phyloP scores from a whole-genome alignment of 2,113 vertebrate species.

The Polyodon spathula region DNA sequence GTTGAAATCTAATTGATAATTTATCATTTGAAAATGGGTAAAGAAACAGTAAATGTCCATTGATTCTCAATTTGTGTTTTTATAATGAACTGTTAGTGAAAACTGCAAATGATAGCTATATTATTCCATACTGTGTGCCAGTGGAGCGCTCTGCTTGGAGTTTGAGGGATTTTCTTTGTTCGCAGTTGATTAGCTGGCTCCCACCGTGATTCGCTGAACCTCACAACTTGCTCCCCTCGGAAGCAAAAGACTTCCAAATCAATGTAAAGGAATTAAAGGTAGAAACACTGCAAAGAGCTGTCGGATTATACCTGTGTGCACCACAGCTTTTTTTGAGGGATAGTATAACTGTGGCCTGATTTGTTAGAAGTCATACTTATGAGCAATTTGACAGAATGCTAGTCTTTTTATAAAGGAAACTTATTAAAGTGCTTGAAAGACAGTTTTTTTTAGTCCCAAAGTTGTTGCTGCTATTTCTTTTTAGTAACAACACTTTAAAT shows the following conservation, averaged over 20 bases:
- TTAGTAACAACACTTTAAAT: no score
- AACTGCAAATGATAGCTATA: constrained; percentile 1
- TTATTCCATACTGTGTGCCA: constrained; percentile 5
- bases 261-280: not conserved
- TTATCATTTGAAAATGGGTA: constrained; percentile 76
- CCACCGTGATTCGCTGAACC: constrained; percentile 16
- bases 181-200: constrained; percentile 26
- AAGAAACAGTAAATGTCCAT: constrained; percentile 54
- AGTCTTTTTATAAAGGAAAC: no score
- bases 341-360: no score
- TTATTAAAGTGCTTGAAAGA: no score
- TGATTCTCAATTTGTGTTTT: constrained; percentile 19
- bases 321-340: no score
- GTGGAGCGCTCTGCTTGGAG: constrained; percentile 4
- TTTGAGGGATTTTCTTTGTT: constrained; percentile 20
- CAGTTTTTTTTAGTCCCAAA: no score
- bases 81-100: constrained; percentile 9
- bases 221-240: no score
- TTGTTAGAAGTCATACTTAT: no score
- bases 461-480: no score
- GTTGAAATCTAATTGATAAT: constrained; percentile 98
- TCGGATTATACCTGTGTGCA: no score
- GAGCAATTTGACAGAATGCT: no score
- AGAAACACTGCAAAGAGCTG: no score
- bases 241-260: not conserved